Conservation (phyloP, 1,140 invertebrate genomes). For the Orius insidiosus region DNA sequence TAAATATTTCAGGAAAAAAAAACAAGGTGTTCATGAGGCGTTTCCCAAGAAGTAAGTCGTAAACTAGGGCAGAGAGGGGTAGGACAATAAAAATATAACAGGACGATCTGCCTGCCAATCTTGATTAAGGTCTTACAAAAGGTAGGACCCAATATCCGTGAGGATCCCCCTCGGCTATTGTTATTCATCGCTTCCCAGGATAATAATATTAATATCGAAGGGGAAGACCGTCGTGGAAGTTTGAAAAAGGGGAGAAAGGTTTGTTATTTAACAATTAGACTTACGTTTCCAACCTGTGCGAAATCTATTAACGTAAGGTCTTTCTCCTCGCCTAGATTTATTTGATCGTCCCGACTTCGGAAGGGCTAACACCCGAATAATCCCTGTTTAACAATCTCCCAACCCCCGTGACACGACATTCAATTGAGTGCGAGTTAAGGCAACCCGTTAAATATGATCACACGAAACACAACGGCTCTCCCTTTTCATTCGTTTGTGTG, state of each 20-base stretch:
- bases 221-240: background rate
- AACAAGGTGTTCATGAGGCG: constrained; percentile 12
- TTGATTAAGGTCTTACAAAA: constrained; percentile 6
- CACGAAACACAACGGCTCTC: too few species aligned
- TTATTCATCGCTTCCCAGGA: constrained; percentile 11
- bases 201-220: constrained; percentile 6
- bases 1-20: constrained; percentile 9
- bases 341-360: too few species aligned
- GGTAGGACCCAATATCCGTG: constrained; percentile 6
- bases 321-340: too few species aligned
- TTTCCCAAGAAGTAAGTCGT: constrained; percentile 1
- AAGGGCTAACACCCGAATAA: too few species aligned
- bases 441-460: too few species aligned
- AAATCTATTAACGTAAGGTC: too few species aligned
- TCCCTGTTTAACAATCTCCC: too few species aligned
- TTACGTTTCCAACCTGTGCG: too few species aligned
- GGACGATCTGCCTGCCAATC: constrained; percentile 7
- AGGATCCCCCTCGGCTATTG: constrained; percentile 2
- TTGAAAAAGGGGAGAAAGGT: constrained; percentile 1
- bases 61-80: constrained; percentile 6
- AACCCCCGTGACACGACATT: too few species aligned
- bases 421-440: too few species aligned
- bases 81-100: constrained; percentile 10
- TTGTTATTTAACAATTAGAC: constrained; percentile 12
- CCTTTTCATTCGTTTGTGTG: too few species aligned